Conservation (phyloP, 2,797 vertebrate species). For the Lepidocolaptes lacrymiger region DNA sequence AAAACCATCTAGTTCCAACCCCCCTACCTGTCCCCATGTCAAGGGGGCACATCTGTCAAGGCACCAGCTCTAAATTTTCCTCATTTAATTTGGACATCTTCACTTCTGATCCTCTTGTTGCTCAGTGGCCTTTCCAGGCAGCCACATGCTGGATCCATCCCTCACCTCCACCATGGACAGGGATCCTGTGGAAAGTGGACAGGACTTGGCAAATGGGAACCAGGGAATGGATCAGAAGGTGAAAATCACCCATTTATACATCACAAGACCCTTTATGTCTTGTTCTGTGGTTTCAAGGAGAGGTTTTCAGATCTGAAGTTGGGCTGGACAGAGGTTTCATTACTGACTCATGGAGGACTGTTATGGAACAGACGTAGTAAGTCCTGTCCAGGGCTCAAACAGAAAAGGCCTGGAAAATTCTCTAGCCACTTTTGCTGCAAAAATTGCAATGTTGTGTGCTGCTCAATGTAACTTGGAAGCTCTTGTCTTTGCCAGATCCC, state of each 20-base stretch:
- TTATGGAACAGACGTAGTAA: not conserved
- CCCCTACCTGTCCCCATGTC: not conserved
- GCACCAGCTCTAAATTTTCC: not conserved
- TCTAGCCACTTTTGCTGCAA: not conserved
- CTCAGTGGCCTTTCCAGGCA: constrained; percentile 27
- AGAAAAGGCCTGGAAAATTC: not conserved
- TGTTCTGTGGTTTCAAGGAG: not conserved
- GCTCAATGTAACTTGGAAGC: rapidly evolving
- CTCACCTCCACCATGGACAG: constrained; percentile 17
- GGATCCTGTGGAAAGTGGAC: not conserved
- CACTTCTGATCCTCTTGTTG: not conserved
- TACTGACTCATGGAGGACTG: not conserved
- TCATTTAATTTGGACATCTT: not conserved
- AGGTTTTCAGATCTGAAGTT: not conserved
- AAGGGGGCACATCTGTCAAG: not conserved
- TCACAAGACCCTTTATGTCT: not conserved
- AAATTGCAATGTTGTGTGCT: not conserved
- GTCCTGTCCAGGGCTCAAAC: not conserved
- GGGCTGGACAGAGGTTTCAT: not conserved
- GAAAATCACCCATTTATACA: not conserved
- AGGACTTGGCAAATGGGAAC: not conserved
- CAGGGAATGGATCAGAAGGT: not conserved
- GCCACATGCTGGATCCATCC: constrained; percentile 18
- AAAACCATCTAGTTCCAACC: not conserved
- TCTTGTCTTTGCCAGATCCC: not conserved